Percentiles rank a stretch among this genome's conserved stretches.
These are phyloP conservation scores for Halcyon leucocephala DNA, from an alignment of 2,797 vertebrate genomes.

Conservation along the genomic window DNA sequence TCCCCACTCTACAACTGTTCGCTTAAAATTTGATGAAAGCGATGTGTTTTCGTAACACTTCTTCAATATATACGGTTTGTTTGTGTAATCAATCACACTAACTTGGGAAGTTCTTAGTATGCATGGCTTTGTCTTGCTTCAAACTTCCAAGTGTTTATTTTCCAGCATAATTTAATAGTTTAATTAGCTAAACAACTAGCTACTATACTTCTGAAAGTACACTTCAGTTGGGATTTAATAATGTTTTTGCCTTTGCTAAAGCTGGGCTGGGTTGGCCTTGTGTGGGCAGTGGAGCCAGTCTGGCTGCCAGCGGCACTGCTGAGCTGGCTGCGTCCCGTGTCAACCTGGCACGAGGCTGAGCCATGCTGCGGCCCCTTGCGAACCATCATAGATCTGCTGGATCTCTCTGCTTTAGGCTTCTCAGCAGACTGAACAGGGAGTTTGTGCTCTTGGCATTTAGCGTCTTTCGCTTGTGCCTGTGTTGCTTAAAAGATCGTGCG, in stretches of 20 bases:
- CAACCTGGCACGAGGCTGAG: neutral
- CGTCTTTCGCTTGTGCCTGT: fast-evolving
- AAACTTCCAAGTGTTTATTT: constrained; percentile 67
- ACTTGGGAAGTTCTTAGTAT: constrained; percentile 58
- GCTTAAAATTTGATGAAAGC: constrained; percentile 72
- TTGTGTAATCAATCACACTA: constrained; percentile 65
- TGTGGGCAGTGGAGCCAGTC: fast-evolving
- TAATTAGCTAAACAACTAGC: constrained; percentile 48
- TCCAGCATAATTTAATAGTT: constrained; percentile 62
- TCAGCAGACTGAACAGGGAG: neutral
- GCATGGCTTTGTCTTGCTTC: constrained; percentile 46
- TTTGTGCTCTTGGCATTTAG: neutral
- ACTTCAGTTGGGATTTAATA: constrained; percentile 1
- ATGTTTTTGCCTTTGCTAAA: neutral
- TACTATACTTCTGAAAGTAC: constrained; percentile 14
- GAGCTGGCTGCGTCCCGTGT: fast-evolving
- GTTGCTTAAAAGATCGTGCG: fast-evolving
- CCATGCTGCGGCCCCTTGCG: fast-evolving
- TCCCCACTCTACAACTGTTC: constrained; percentile 37
- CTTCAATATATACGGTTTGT: constrained; percentile 59
- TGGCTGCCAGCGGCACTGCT: neutral
- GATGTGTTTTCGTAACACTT: constrained; percentile 50
- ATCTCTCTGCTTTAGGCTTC: neutral
- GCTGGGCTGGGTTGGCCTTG: neutral
- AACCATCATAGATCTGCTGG: neutral